These are phyloP conservation scores for Pachydiplax longipennis DNA, from an alignment of 2,888 invertebrate genomes.

Conservation along the genomic window DNA sequence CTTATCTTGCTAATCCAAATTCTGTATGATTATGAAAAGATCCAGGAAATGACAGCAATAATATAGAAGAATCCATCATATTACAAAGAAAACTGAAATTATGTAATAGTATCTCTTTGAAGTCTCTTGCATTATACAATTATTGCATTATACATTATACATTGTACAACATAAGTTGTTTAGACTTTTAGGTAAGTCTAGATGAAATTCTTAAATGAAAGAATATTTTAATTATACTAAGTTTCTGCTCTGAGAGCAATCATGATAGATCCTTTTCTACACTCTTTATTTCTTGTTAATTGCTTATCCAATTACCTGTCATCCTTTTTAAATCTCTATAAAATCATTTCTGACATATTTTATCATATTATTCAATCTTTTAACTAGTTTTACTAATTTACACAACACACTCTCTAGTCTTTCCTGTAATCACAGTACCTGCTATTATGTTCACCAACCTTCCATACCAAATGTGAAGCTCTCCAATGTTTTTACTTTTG, in stretches of 20 bases:
- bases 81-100: slow-evolving; percentile 78
- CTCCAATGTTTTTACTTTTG: no score
- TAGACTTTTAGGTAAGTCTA: slow-evolving; percentile 67
- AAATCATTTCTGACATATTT: no score
- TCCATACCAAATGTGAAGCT: no score
- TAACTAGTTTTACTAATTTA: no score
- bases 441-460: no score
- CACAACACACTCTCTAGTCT: no score
- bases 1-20: slow-evolving; percentile 83
- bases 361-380: no score
- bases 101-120: slow-evolving; percentile 85
- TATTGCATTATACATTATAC: no score
- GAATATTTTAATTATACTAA: slow-evolving; percentile 2
- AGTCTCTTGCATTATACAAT: slow-evolving; percentile 92
- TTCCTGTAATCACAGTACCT: no score
- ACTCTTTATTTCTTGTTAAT: not conserved
- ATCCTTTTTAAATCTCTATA: no score
- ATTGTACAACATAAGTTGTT: slow-evolving; percentile 84
- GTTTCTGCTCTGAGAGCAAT: not conserved
- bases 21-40: slow-evolving; percentile 71
- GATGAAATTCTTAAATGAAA: not conserved
- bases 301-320: slow-evolving; percentile 59
- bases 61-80: slow-evolving; percentile 72
- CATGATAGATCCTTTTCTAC: slow-evolving; percentile 26
- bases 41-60: slow-evolving; percentile 72